Conservation (phyloP, 2,113 vertebrate species). For the Sinocyclocheilus anshuiensis region DNA sequence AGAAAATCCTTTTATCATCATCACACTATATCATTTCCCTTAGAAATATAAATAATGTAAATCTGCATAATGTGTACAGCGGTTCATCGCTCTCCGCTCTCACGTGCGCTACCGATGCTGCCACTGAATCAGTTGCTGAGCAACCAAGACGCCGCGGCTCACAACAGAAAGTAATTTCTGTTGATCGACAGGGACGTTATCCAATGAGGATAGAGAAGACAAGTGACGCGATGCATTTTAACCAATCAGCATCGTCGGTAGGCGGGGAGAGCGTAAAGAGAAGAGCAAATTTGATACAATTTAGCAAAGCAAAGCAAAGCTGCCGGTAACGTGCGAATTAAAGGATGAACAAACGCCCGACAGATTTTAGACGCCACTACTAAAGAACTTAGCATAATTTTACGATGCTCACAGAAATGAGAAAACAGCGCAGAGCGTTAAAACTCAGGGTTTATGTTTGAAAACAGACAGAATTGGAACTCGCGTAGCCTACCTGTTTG, state of each 20-base stretch:
- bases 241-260: slow-evolving; percentile 28
- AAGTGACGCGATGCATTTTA: background rate
- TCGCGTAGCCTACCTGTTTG: background rate
- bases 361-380: background rate
- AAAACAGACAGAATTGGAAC: background rate
- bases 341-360: background rate
- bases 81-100: background rate
- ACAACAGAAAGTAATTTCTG: slow-evolving; percentile 5
- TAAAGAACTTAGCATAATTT: background rate
- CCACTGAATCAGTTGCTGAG: slow-evolving; percentile 42
- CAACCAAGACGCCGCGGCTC: slow-evolving; percentile 51
- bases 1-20: background rate
- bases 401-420: background rate
- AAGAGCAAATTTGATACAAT: slow-evolving; percentile 34
- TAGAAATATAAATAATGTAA: background rate
- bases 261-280: slow-evolving; percentile 36
- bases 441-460: background rate
- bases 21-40: background rate
- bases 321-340: slow-evolving; percentile 24
- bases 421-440: background rate
- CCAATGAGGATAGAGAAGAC: slow-evolving; percentile 41
- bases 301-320: slow-evolving; percentile 41
- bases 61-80: background rate
- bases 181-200: slow-evolving; percentile 5
- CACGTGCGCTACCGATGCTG: slow-evolving; percentile 19